A percentile compares a stretch with the other conserved stretches of the same genome.
Evolutionary conservation across 2,888 invertebrate genomes (phyloP).

Genomic region (Papilio gigon): DNA sequence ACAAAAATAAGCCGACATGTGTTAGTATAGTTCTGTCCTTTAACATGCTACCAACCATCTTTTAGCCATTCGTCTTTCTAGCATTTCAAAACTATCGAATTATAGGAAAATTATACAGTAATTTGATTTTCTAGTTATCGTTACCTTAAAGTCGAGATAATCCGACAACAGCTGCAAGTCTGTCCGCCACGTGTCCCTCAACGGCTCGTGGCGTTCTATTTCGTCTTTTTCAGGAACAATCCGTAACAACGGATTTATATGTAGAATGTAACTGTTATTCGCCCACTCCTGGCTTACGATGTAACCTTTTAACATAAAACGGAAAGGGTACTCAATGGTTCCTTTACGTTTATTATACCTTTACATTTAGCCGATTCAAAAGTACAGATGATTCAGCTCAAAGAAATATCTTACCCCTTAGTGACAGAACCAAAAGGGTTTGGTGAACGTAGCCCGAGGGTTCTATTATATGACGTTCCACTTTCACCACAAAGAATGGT

Average conservation of each 20-base stretch:
- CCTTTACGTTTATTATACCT: slow-evolving; percentile 30
- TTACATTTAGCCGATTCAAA: slow-evolving; percentile 30
- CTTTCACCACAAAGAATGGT: slow-evolving; percentile 80
- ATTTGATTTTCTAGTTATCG: not conserved
- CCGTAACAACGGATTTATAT: slow-evolving; percentile 80
- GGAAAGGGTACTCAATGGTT: slow-evolving; percentile 28
- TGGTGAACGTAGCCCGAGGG: slow-evolving; percentile 79
- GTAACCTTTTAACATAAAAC: slow-evolving; percentile 66
- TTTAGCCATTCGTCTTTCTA: too few species aligned
- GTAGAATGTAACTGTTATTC: slow-evolving; percentile 79
- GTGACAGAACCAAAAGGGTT: slow-evolving; percentile 79
- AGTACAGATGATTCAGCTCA: slow-evolving; percentile 15
- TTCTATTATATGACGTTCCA: slow-evolving; percentile 83
- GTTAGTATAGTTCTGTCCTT: not conserved
- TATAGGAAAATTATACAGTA: not conserved
- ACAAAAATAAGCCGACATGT: too few species aligned
- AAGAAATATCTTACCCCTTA: slow-evolving; percentile 67
- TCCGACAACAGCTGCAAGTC: slow-evolving; percentile 84
- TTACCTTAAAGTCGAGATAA: slow-evolving; percentile 84
- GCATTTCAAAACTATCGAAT: not conserved
- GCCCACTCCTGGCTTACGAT: slow-evolving; percentile 85
- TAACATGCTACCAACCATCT: not conserved
- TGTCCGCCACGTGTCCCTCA: slow-evolving; percentile 79
- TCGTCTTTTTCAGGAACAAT: slow-evolving; percentile 65
- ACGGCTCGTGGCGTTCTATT: slow-evolving; percentile 69